Base-by-base conservation (phyloP, 2,113 vertebrate species). In the Centropus unirufus region DNA sequence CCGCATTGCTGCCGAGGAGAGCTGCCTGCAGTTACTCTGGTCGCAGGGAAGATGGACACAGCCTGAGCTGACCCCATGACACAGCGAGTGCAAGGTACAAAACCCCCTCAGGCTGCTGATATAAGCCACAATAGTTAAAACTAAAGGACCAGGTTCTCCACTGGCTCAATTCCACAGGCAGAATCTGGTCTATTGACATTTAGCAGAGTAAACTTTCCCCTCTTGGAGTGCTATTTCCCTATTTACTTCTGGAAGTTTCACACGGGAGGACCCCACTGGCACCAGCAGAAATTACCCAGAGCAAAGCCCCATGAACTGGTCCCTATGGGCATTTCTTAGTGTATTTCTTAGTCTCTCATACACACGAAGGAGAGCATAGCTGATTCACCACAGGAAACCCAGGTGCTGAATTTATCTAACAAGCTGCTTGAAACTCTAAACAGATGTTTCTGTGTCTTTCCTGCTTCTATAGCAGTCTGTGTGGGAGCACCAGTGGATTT, bases 371-470 rank as follows among this genome's bases (percentile, higher is more conserved):
- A 94, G 72, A 92, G 30, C 21, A 74, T 36, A 77, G 83, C 46
- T 5, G 52, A 61, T 23, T 75, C 91, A 90, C 94, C 10, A 8
- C 90, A 92, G 93, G 96, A 59, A 83, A 82, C 64, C 83, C 93
- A 93, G 94, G 94, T 95, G 92, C 81, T 76, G 82, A 88, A 92
- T 96, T 92, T 84, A 67, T 92, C 42, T 96, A 89, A 97, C 91
- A 96, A 97, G 92, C 89, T 97, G 88, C 87, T 95, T 95, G 52
- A 97, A 95, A 97, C 78, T 95, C 92, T 63, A 64, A 94, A 59
- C 96, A 97, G 97, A 93, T 97, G 96, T 97, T 96, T 79, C 85
- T 77, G 79, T 84, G 61, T 88, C 96, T 96, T 93, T 83, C 70
- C 81, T 95, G 95, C 58, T 97, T 95, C 90, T 97, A 67, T 36